phyloP scores from a whole-genome alignment of 2,888 invertebrate species.

The Ypsolopha sequella region DNA sequence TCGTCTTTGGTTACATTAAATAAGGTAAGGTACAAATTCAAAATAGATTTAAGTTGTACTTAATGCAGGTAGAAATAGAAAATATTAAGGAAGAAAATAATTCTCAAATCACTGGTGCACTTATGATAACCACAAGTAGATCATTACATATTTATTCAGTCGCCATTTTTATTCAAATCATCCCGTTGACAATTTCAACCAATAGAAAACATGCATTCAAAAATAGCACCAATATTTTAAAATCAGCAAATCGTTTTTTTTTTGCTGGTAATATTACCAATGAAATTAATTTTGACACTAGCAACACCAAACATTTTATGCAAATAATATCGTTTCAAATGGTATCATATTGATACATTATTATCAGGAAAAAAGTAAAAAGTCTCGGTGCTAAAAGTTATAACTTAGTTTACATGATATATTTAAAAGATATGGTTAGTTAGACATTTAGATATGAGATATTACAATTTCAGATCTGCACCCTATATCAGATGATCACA shows the following conservation, averaged over 20 bases:
- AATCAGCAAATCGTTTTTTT: conserved; percentile 42
- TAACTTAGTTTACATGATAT: conserved; percentile 12
- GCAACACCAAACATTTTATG: too few species aligned
- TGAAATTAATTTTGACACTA: too few species aligned
- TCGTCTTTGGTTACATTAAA: conserved; percentile 4
- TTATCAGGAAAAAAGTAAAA: too few species aligned
- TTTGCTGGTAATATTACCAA: not conserved
- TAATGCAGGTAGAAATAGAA: not conserved
- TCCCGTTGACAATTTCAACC: not conserved
- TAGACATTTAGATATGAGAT: conserved; percentile 23
- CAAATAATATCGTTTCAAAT: too few species aligned
- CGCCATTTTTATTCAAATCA: not conserved
- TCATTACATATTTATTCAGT: not conserved
- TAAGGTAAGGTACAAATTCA: conserved; percentile 1
- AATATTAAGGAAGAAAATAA: conserved; percentile 8
- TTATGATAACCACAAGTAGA: conserved; percentile 2
- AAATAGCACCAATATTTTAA: conserved; percentile 66
- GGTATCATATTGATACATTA: too few species aligned
- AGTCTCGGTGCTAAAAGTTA: conserved; percentile 4
- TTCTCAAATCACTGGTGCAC: conserved; percentile 56
- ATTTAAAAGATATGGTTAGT: conserved; percentile 35
- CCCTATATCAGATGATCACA: conserved; percentile 44
- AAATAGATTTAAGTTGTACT: not conserved
- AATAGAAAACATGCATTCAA: conserved; percentile 15
- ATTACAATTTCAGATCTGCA: conserved; percentile 32